Percentiles rank a stretch among this genome's conserved stretches.
These are phyloP conservation scores for Apodemia zela DNA, from an alignment of 2,888 invertebrate species.

Conservation along the genomic window DNA sequence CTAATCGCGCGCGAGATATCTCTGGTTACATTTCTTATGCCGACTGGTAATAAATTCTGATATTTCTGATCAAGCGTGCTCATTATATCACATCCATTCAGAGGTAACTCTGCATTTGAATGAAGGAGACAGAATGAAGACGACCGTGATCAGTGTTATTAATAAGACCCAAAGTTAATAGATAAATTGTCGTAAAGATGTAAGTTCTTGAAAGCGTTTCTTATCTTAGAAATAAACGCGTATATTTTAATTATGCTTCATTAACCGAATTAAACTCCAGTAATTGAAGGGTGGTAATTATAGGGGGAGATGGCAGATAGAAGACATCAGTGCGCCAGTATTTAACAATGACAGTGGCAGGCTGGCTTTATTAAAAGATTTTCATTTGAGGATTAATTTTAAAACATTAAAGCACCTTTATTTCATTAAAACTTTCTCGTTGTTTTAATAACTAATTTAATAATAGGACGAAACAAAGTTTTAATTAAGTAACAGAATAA, in stretches of 20 bases:
- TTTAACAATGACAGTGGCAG: conserved; percentile 34
- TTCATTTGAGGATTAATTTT: conserved; percentile 15
- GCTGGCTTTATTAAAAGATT: conserved; percentile 23
- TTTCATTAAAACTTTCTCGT: conserved; percentile 21
- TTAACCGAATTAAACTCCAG: conserved; percentile 78
- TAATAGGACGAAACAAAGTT: conserved; percentile 5
- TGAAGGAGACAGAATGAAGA: not conserved
- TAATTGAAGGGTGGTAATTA: conserved; percentile 74
- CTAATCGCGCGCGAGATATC: too few relatives aligned
- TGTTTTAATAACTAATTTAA: conserved; percentile 18
- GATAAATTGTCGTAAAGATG: not conserved
- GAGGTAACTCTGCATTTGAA: not conserved
- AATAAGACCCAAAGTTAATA: not conserved
- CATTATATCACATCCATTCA: too few relatives aligned
- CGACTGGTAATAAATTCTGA: too few relatives aligned
- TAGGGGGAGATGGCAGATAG: conserved; percentile 46
- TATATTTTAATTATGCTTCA: conserved; percentile 79
- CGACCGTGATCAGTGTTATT: not conserved
- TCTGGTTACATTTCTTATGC: too few relatives aligned
- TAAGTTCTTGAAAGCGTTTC: not conserved
- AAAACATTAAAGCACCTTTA: conserved; percentile 14
- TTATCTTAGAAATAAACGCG: conserved; percentile 62
- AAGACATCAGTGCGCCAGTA: conserved; percentile 48
- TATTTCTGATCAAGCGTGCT: too few relatives aligned
- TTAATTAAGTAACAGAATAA: not conserved